These are phyloP conservation scores for Diglossa cyanea DNA, from an alignment of 2,797 vertebrate genomes.

Conservation along the genomic window DNA sequence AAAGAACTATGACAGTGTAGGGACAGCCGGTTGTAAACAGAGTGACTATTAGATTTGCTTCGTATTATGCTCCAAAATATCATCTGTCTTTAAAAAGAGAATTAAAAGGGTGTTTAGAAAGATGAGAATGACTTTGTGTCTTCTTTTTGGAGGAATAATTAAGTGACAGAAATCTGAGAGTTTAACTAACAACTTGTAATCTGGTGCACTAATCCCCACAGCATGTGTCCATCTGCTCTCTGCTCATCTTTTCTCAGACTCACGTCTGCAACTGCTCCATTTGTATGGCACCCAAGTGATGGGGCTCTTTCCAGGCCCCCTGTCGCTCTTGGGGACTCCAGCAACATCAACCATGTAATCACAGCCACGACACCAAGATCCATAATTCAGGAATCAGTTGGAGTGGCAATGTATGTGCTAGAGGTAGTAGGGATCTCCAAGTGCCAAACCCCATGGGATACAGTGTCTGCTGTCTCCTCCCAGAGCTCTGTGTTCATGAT, in stretches of 20 bases:
- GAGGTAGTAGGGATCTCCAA: background rate
- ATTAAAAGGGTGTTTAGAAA: background rate
- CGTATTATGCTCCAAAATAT: background rate
- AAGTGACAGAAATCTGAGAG: conserved; percentile 9
- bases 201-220: conserved; percentile 12
- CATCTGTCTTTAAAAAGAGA: background rate
- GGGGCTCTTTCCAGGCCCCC: background rate
- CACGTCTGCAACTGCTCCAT: background rate
- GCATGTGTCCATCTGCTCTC: background rate
- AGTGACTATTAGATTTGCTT: background rate
- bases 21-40: background rate
- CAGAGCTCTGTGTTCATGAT: background rate
- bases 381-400: background rate
- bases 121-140: background rate
- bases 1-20: background rate
- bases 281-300: accelerated
- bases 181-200: conserved; percentile 32
- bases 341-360: background rate
- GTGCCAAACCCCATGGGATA: background rate
- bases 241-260: background rate
- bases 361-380: background rate
- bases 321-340: background rate
- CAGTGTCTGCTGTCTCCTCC: background rate
- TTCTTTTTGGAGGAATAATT: conserved; percentile 3
- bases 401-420: background rate